A percentile compares a stretch with the other conserved stretches of the same genome.
Conservation (phyloP, 2,113 vertebrate genomes). For the Cephalopholis sonnerati region DNA sequence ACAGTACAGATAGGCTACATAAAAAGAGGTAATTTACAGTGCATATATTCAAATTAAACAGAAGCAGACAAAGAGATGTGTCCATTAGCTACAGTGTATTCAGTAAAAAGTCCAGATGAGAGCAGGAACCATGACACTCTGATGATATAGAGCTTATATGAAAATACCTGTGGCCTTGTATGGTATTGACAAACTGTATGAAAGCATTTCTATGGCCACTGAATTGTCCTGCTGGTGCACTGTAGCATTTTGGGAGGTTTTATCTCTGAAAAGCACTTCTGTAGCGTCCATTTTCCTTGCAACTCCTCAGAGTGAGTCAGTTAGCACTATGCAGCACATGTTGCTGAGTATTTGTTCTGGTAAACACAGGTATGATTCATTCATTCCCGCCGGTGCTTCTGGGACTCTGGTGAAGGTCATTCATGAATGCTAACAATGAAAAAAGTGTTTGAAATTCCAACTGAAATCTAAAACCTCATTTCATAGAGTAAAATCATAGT, state of each 20-base stretch:
- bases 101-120: too few relatives aligned
- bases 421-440: constrained; percentile 6
- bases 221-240: not conserved
- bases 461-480: constrained; percentile 12
- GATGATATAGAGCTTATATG: too few relatives aligned
- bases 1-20: too few relatives aligned
- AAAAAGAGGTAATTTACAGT: too few relatives aligned
- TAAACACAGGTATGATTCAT: constrained; percentile 29
- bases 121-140: too few relatives aligned
- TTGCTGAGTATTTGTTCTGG: constrained; percentile 11
- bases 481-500: not conserved
- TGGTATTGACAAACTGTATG: too few relatives aligned
- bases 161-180: too few relatives aligned
- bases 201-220: not conserved
- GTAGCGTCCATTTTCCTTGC: not conserved
- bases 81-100: too few relatives aligned
- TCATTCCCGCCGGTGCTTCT: constrained; percentile 7
- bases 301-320: not conserved
- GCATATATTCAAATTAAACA: too few relatives aligned
- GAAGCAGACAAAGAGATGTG: too few relatives aligned
- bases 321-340: not conserved
- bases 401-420: constrained; percentile 42
- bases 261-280: not conserved
- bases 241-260: not conserved
- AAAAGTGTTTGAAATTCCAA: not conserved